These are phyloP conservation scores for Gobius niger DNA, from an alignment of 2,113 vertebrate species.

Conservation along the genomic window DNA sequence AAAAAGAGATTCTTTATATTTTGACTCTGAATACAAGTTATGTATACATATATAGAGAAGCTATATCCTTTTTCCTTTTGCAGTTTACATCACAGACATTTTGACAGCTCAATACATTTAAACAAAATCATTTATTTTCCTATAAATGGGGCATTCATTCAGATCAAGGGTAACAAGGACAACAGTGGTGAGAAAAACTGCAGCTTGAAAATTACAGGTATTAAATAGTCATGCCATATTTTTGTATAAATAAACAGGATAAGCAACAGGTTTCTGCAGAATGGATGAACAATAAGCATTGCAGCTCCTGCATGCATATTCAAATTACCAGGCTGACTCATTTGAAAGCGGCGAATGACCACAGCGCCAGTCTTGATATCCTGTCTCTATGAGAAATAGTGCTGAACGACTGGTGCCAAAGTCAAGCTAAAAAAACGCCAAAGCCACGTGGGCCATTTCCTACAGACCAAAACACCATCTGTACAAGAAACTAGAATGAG, in stretches of 20 bases:
- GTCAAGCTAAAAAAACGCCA: constrained; percentile 24
- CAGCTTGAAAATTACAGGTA: constrained; percentile 36
- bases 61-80: constrained; percentile 53
- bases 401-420: constrained; percentile 16
- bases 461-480: constrained; percentile 49
- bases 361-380: constrained; percentile 19
- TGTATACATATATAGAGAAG: constrained; percentile 63
- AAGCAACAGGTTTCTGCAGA: constrained; percentile 40
- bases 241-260: constrained; percentile 37
- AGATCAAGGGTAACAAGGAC: constrained; percentile 33
- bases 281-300: constrained; percentile 22
- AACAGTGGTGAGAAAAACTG: not conserved
- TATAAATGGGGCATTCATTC: constrained; percentile 58
- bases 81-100: constrained; percentile 72
- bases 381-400: constrained; percentile 22
- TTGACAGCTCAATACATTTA: constrained; percentile 50
- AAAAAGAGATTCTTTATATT: constrained; percentile 68
- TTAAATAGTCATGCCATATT: constrained; percentile 48
- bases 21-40: constrained; percentile 60
- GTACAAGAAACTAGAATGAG: constrained; percentile 26
- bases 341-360: constrained; percentile 46
- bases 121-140: constrained; percentile 50
- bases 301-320: constrained; percentile 24
- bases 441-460: constrained; percentile 49
- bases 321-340: constrained; percentile 40